Base-by-base conservation (phyloP, 2,113 vertebrate genomes). In the Catharus fuscescens region DNA sequence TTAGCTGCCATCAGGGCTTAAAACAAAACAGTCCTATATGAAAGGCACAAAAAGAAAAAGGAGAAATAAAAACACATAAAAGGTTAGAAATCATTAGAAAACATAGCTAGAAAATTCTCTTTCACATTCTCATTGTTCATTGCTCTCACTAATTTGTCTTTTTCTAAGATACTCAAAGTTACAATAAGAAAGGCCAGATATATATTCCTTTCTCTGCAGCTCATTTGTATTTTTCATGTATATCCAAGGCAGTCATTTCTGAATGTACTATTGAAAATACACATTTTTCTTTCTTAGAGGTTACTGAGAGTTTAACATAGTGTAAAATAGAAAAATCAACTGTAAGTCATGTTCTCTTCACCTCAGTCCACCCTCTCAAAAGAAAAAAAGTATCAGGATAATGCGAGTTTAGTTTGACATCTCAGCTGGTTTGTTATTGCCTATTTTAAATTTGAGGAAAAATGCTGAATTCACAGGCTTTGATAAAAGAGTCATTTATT, bases 401-500 rank as follows among this genome's bases (percentile, higher is more conserved):
- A 91, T 88, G 31, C 9, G 31, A 96, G 56, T 92, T 94, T 86
- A 78, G 56, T 94, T 93, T 96, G 88, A 96, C 56, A 82, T 88
- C 56, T 96, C 79, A 83, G 56, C 38, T 96, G 76, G 50, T 92
- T 92, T 96, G 82, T 95, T 94, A 93, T 47, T 86, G 87, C 40
- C 44, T 83, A 56, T 73, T 84, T 92, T 83, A 84, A 83, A 94
- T 81, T 62, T 67, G 15, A 32, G 18, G 4, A 4, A 28, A 88
- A 91, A 94, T 69, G 83, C 31, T 94, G 88, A 94, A 88, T 93
- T 94, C 82, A 90, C 48, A 90, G 40, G 23, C 79, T 95, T 93
- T 93, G 88, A 92, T 96, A 88, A 94, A 95, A 74, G n/a, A 90
- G 71, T 47, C 17, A 93, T 95, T 91, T 91, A 92, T 96, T 95